Conservation (phyloP, 1,140 invertebrate species). For the Arctopsyche grandis region DNA sequence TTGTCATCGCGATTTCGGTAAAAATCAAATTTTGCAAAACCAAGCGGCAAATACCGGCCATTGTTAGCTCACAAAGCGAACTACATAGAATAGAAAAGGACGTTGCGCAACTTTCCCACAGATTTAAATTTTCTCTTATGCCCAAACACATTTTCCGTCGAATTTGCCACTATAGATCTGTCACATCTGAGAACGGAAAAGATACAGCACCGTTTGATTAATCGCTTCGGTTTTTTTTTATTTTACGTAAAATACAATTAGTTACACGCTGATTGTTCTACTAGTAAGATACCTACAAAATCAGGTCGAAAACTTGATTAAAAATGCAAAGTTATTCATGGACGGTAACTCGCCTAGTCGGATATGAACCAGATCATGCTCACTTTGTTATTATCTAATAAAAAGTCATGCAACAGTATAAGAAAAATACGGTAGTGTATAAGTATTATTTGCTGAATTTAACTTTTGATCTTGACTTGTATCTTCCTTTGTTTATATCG, state of each 20-base stretch:
- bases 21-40: too few species aligned
- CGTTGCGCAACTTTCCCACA: slow-evolving; percentile 18
- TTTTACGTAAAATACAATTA: slow-evolving; percentile 28
- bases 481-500: too few species aligned
- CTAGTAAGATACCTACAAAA: not conserved
- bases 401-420: not conserved
- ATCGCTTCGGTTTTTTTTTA: not conserved
- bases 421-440: not conserved
- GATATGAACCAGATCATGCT: not conserved
- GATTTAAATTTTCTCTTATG: not conserved
- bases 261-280: slow-evolving; percentile 35
- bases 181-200: not conserved
- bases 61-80: not conserved
- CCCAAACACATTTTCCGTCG: not conserved
- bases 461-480: not conserved
- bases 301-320: slow-evolving; percentile 4
- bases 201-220: too few species aligned
- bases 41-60: too few species aligned
- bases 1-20: too few species aligned
- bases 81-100: not conserved
- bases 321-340: slow-evolving; percentile 10
- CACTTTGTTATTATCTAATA: slow-evolving; percentile 10
- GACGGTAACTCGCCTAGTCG: not conserved
- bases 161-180: not conserved
- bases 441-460: not conserved